Percentiles rank a stretch among this genome's conserved stretches.
phyloP scores from a whole-genome alignment of 2,888 invertebrate genomes.

The Lycaena phlaeas region DNA sequence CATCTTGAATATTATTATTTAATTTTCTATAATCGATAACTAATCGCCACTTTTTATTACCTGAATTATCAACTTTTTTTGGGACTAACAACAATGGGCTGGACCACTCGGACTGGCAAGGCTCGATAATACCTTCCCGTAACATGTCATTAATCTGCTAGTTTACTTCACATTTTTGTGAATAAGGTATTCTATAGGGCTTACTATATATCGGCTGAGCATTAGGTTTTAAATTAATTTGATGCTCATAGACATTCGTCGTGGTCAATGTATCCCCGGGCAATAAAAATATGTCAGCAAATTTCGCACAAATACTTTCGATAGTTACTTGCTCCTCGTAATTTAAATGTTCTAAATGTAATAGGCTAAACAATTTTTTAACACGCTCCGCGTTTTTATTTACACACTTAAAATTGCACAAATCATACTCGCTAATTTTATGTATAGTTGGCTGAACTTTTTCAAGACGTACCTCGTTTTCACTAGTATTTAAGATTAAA shows the following conservation, averaged over 20 bases:
- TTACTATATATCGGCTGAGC: conserved; percentile 9
- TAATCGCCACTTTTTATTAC: conserved; percentile 13
- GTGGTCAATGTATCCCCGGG: conserved; percentile 11
- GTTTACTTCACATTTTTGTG: conserved; percentile 9
- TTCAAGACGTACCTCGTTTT: no score
- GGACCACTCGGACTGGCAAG: conserved; percentile 11
- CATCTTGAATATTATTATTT: conserved; percentile 13
- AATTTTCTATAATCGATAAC: conserved; percentile 14
- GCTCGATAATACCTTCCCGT: conserved; percentile 12
- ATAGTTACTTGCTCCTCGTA: conserved; percentile 1
- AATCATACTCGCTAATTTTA: no score
- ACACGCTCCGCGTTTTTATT: no score
- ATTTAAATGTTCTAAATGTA: no score
- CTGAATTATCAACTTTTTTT: conserved; percentile 11
- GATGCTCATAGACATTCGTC: conserved; percentile 9
- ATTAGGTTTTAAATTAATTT: conserved; percentile 10
- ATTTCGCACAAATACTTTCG: conserved; percentile 13
- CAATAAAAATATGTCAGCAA: conserved; percentile 13
- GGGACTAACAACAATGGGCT: conserved; percentile 13
- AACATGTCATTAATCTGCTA: conserved; percentile 11
- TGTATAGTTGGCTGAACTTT: no score
- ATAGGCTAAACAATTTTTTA: no score
- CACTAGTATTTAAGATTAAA: no score
- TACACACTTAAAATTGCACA: no score
- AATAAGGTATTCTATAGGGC: conserved; percentile 11